These are phyloP conservation scores for Glyphotaelius pellucidus DNA, from an alignment of 2,888 invertebrate genomes.

Conservation along the genomic window DNA sequence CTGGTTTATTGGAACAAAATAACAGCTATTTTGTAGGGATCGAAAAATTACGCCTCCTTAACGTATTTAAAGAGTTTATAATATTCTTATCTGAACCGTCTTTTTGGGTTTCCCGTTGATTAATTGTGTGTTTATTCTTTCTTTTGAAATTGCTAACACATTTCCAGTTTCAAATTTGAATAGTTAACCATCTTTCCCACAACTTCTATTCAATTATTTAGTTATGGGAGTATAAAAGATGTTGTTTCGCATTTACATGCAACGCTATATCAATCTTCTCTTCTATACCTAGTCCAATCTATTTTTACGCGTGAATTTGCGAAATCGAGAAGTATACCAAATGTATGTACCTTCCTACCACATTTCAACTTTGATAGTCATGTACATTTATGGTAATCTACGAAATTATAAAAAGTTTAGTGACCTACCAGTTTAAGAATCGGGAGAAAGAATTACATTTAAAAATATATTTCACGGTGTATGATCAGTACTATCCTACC, in stretches of 20 bases:
- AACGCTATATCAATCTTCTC: not conserved
- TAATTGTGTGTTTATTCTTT: not conserved
- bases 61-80: not conserved
- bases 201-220: not conserved
- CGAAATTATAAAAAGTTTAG: not conserved
- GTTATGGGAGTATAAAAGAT: not conserved
- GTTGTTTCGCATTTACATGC: not conserved
- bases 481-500: too few species aligned
- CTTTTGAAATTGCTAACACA: not conserved
- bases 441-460: too few species aligned
- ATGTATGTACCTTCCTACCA: not conserved
- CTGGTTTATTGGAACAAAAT: not conserved
- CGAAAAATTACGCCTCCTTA: not conserved
- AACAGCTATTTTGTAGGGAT: not conserved
- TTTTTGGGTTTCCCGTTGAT: not conserved
- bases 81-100: not conserved
- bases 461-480: too few species aligned
- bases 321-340: not conserved
- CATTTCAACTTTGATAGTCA: not conserved
- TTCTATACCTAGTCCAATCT: not conserved
- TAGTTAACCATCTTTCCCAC: conserved; percentile 2
- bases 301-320: not conserved
- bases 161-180: not conserved
- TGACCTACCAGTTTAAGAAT: too few species aligned
- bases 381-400: not conserved